phyloP scores from a whole-genome alignment of 2,113 vertebrate species.

The Monarcha castaneiventris region DNA sequence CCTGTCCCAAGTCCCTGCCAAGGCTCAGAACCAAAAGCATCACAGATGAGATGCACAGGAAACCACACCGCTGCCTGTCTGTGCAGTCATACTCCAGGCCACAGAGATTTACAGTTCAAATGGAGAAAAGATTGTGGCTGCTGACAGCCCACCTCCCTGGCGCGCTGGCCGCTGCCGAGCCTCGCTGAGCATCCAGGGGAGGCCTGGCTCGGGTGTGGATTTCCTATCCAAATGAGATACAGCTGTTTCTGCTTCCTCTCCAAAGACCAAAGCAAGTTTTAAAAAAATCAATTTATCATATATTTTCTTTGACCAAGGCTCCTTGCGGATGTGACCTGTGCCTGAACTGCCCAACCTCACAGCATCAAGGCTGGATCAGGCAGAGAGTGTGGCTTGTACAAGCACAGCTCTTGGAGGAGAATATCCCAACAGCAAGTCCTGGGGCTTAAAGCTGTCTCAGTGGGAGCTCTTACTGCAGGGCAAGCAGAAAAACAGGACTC shows the following conservation, averaged over 20 bases:
- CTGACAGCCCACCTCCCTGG: background rate
- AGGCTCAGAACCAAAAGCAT: background rate
- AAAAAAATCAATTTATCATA: background rate
- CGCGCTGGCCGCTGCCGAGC: rapidly evolving
- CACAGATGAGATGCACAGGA: background rate
- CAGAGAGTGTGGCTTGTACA: background rate
- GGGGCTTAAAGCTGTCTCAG: background rate
- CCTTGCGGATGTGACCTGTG: background rate
- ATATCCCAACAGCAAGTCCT: background rate
- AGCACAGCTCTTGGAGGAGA: background rate
- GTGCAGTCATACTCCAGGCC: background rate
- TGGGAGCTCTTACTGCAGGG: background rate
- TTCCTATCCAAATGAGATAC: slow-evolving; percentile 13
- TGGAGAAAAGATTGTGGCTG: background rate
- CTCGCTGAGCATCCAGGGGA: background rate
- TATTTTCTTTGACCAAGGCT: slow-evolving; percentile 5
- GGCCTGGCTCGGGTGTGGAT: rapidly evolving
- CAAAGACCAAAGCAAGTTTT: background rate
- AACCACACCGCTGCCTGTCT: background rate
- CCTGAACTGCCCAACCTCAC: slow-evolving; percentile 12
- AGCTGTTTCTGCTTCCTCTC: slow-evolving; percentile 49
- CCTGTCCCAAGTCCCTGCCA: rapidly evolving
- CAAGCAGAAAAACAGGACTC: background rate
- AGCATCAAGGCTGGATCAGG: background rate
- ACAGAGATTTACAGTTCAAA: background rate